Evolutionary conservation across 2,113 vertebrate species (phyloP), one percentile per base, ranked within the genome.

Genomic region (Mus spicilegus): DNA sequence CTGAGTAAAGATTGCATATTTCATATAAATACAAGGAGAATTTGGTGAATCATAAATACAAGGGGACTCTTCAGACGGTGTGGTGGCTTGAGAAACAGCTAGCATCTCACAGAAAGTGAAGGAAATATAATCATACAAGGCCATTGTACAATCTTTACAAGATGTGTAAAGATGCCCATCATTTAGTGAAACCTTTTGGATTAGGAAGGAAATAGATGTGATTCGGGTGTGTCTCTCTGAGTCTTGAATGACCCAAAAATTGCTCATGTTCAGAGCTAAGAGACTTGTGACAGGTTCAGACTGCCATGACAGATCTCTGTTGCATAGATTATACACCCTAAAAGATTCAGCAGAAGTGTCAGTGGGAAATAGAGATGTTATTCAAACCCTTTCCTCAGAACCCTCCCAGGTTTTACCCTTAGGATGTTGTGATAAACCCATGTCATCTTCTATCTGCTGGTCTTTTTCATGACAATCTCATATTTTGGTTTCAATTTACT

Each of bases 401-500:
- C 26, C 75, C 17, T 56, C 72, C 11, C 28, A 46, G n/a, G 24
- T 61, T 9, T 26, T 19, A 69, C 28, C 10, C 12, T 85, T 88
- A 58, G 22, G 80, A 63, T 75, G 73, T 89, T 81, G 58, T 49
- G 76, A 70, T 67, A 95, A 69, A 89, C 12, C 9, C 20, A 51
- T 84, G 6, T 11, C 63, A 33, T 94, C 14, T 26, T 91, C 3
- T 78, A 42, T 8, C 16, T 16, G 33, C 42, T 54, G 61, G 4
- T 75, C 28, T 36, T 46, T 84, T 63, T 65, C 26, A 30, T 65
- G n/a, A 16, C 7, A 85, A 65, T 46, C 16, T 65, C 39, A 11
- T 63, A 63, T 93, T 58, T 69, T 78, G 69, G 95, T 86, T 56
- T 84, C 63, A 84, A 85, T 51, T 49, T 67, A 86, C 20, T 51